Evolutionary conservation across 2,888 invertebrate genomes (phyloP), one percentile per base, ranked within the genome.

Genomic region (Amiota minor): DNA sequence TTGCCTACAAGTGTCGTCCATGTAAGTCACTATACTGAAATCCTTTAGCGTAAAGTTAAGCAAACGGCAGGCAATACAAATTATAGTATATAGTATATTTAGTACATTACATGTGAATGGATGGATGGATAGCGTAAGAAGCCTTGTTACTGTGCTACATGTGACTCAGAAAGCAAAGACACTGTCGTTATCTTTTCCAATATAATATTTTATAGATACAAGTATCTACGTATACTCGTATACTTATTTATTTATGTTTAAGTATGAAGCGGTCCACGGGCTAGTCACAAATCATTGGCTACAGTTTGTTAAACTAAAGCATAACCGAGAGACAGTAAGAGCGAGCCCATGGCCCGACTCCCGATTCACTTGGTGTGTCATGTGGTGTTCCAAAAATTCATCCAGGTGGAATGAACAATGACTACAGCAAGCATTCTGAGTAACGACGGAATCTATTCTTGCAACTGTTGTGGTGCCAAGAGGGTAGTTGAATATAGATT

Each of bases 1-100:
- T 98, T 77, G 96, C 96, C 82, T 98, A 97, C 92, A 98, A 98
- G 91, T 98, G 98, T 92, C 93, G 96, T 90, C 98, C 98, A 87
- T 96, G 98, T 98, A 92, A 96, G 96, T 95, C 35, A 35, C 35
- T 35, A 35, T 80, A 9, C 14, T 35, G 14, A 62, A 62, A 35
- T 45, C 11, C 20, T 11, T 59, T 59, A 18, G 59, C 59, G 12
- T 18, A 23, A 59, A 20, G 20, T 12, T 12, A 59, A 59, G 12
- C 59, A 59, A 59, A 11, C 20, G 20, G 20, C 53, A 72, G 20
- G 20, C 53, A 72, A 55, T 11, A 68, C 67, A 67, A 56, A 47
- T 35, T 35, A 35, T 18, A 20, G 12, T 61, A 16, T 1, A n/a
- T n/a, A n/a, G n/a, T n/a, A n/a, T n/a, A n/a, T n/a, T n/a, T n/a